These are phyloP conservation scores for Aurelia sp. DNA, from an alignment of 30 jellyfish, hydroid and myxozoan genomes.

Conservation along the genomic window DNA sequence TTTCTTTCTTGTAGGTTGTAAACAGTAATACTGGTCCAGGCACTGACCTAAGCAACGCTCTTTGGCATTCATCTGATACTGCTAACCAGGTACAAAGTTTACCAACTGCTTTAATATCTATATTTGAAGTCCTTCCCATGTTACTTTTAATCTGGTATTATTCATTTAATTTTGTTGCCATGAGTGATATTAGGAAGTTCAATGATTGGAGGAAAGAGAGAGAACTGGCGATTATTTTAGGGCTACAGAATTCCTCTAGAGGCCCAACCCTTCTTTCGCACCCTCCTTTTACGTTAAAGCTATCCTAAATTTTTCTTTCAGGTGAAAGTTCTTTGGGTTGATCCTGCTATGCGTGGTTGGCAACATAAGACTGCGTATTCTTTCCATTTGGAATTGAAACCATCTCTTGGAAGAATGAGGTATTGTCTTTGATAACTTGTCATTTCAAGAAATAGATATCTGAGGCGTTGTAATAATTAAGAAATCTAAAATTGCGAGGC, in stretches of 20 bases:
- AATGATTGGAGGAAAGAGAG: too few relatives aligned
- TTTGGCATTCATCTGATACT: conserved; percentile 94
- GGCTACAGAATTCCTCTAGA: too few relatives aligned
- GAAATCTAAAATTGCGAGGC: too few relatives aligned
- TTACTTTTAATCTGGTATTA: too few relatives aligned
- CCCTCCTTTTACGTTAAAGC: too few relatives aligned
- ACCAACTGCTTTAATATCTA: neutral
- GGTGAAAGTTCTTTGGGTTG: conserved; percentile 91
- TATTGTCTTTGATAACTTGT: neutral
- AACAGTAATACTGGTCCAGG: conserved; percentile 76
- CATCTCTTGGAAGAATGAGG: conserved; percentile 96
- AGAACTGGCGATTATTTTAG: too few relatives aligned
- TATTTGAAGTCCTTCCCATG: too few relatives aligned
- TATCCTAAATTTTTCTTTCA: neutral
- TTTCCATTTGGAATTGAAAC: conserved; percentile 81
- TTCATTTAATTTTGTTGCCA: too few relatives aligned
- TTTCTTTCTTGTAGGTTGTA: too few relatives aligned
- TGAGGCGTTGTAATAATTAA: too few relatives aligned
- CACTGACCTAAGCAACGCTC: conserved; percentile 69
- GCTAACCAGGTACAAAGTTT: conserved; percentile 55
- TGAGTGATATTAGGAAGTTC: too few relatives aligned
- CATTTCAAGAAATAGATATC: neutral
- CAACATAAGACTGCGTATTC: conserved; percentile 81
- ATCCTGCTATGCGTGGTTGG: conserved; percentile 94
- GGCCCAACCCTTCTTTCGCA: too few relatives aligned